Evolutionary conservation across 2,888 invertebrate species (phyloP), one percentile per base, ranked within the genome.

Genomic region (Xiphydria camelus): DNA sequence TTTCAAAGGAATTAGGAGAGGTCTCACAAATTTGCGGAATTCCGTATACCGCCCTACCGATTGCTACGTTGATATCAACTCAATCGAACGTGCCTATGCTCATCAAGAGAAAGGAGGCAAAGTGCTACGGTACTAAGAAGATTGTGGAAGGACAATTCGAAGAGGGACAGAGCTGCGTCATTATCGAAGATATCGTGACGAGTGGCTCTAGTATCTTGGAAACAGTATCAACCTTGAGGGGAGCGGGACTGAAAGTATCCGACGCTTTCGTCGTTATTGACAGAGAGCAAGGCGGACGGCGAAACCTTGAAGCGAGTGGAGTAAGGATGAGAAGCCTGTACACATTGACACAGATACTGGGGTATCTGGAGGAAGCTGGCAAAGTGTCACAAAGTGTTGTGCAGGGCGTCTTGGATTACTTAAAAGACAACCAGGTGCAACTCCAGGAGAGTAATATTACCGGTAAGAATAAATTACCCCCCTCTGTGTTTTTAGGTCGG

Each of bases 11-110:
- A 12, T 75, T 80, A 45, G 70, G 79, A 25, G 70, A 76, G 18
- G 80, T 80, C 52, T 83, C 89, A 58, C 84, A 89, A 57, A 77
- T 97, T 9, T 97, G 97, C 75, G 97, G 97, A 2, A 96, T 97
- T 0, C 98, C 99, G 0, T 99, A 98, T 62, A 97, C 97, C 2
- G 98, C 98, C 2, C 77, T 99, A 39, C 97, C 98, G 0, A 83
- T 99, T 44, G 95, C 97, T 1, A 94, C 96, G 1, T 80, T 93
- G 29, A 82, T 93, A 4, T 88, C 91, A 2, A 77, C 86, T 2
- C 82, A 86, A 56, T 82, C 85, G 1, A 79, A 83, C 21, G 82
- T 87, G 44, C 91, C 94, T 0, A 95, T 96, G 95, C 77, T 96
- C 18, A 88, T 96, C 73, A 82, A 92, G 46, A 80, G 99, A 31